Evolutionary conservation across 2,797 vertebrate genomes (phyloP).

Genomic region (Mormyrus proboscirostris): DNA sequence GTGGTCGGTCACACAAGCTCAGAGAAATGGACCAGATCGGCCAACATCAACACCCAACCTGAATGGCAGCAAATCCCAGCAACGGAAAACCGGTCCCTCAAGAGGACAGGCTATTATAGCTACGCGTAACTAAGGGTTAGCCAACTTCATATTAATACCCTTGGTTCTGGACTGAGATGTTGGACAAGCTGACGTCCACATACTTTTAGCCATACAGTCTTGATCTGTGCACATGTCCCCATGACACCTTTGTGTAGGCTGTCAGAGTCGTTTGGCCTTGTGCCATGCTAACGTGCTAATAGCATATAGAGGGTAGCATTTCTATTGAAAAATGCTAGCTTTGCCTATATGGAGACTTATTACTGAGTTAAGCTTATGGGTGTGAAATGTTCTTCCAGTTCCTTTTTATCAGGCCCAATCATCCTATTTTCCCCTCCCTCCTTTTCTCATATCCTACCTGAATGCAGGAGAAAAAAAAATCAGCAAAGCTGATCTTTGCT

Average conservation of each 20-base stretch:
- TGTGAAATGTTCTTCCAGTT: slow-evolving; percentile 29
- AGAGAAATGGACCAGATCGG: not conserved
- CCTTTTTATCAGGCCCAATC: slow-evolving; percentile 16
- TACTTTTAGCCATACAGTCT: not conserved
- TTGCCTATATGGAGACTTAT: slow-evolving; percentile 14
- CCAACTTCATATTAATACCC: not conserved
- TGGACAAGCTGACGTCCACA: not conserved
- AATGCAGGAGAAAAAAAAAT: not conserved
- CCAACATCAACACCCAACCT: not conserved
- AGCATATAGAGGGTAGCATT: not conserved
- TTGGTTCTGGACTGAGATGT: not conserved
- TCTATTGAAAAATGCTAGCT: not conserved
- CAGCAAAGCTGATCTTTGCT: not conserved
- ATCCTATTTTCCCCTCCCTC: not conserved
- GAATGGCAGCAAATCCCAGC: not conserved
- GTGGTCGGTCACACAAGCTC: not conserved
- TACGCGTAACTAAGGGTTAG: not conserved
- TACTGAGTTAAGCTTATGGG: slow-evolving; percentile 7
- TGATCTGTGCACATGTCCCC: not conserved
- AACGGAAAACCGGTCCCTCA: not conserved
- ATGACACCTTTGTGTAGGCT: not conserved
- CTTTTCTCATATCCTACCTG: not conserved
- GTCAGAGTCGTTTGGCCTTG: not conserved
- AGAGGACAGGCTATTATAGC: not conserved
- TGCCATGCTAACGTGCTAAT: not conserved